These are phyloP conservation scores for Chaetura pelagica DNA, from an alignment of 2,113 vertebrate genomes.

Conservation along the genomic window DNA sequence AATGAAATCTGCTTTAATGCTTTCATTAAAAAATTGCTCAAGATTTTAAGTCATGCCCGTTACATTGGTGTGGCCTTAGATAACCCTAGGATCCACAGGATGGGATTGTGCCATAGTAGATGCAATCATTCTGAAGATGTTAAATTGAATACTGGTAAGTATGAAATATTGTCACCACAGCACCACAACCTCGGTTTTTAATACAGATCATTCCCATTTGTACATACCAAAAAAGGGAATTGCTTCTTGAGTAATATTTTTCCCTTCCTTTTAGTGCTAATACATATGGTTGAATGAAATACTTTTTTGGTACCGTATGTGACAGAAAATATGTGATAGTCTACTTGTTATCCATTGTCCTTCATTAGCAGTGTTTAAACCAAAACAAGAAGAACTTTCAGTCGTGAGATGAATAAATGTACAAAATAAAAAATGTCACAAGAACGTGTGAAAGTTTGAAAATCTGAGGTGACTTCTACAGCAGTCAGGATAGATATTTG, in stretches of 20 bases:
- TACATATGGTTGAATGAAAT: background rate
- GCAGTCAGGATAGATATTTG: background rate
- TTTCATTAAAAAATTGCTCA: background rate
- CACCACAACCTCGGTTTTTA: background rate
- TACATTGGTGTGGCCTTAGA: background rate
- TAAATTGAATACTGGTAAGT: background rate
- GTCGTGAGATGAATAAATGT: background rate
- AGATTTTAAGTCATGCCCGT: background rate
- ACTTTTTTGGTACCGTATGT: background rate
- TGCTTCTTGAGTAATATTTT: background rate
- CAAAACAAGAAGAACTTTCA: fast-evolving
- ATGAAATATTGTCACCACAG: background rate
- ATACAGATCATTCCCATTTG: background rate
- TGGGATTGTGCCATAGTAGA: slow-evolving; percentile 19
- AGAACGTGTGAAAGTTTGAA: background rate
- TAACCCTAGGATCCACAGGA: background rate
- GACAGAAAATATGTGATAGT: background rate
- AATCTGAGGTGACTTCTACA: background rate
- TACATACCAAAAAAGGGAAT: background rate
- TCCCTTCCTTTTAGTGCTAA: background rate
- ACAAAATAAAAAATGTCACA: background rate
- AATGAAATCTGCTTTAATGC: background rate
- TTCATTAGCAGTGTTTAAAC: background rate
- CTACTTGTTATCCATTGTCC: background rate
- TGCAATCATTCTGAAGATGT: background rate